Evolutionary conservation across 1,140 invertebrate species (phyloP), one percentile per base, ranked within the genome.

Genomic region (Andrena cerasifolii): DNA sequence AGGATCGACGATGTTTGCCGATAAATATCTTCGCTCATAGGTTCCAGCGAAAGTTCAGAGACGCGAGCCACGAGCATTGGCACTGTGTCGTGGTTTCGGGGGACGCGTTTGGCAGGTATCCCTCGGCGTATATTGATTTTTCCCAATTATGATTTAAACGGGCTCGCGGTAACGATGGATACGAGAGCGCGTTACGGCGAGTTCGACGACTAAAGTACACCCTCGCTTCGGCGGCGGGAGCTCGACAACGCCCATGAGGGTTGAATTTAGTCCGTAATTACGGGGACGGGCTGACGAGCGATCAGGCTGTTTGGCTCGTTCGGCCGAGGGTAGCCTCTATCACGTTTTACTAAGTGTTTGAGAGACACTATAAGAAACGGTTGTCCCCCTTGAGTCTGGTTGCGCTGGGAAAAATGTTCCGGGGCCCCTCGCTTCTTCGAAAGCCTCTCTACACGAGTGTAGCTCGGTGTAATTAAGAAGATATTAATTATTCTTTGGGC

Each of bases 241-340:
- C 61, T 26, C 53, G 74, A 75, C 84, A 77, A 80, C 76, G 54
- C 67, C 79, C 54, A 61, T 3, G 79, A 79, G 76, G 80, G 84
- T 75, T 61, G 58, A 73, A 84, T 87, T 84, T 83, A 73, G 79
- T 61, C 62, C 56, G 58, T 87, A 87, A 84, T 87, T 87, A 87
- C 74, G 71, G 62, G 56, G 59, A 77, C 72, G 59, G 24, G 40
- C 63, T 77, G 33, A 43, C 80, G 76, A 66, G 51, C 72, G 79
- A 78, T 70, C 72, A 75, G 62, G 53, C 73, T 68, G 66, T 45
- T 53, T 59, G 51, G 62, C 31, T 59, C 40, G 40, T 21, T 40
- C 62, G 63, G 62, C 68, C 68, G 63, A 73, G 33, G 26, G 43
- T 53, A 43, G 21, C 16, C 36, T 59, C 43, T 61, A 67, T 72